phyloP scores from a whole-genome alignment of 37 sponge, comb jelly and placozoan species.

The Sycon ciliatum region DNA sequence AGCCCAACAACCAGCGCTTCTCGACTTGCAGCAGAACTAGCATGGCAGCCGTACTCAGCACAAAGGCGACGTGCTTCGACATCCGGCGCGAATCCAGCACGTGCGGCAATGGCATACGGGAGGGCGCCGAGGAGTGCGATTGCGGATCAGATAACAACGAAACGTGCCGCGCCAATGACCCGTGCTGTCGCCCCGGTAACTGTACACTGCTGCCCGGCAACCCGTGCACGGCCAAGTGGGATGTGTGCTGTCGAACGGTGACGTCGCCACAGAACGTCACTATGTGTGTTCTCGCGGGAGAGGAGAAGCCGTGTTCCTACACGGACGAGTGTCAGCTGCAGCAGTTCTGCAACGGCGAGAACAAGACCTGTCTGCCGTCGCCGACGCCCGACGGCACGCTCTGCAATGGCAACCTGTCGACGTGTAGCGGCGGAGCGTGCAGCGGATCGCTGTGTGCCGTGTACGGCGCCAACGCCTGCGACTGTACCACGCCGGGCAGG shows the following conservation, averaged over 20 bases:
- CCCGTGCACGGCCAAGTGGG: slow-evolving; percentile 31
- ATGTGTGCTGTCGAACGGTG: background rate
- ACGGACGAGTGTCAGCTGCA: background rate
- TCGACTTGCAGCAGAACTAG: slow-evolving; percentile 41
- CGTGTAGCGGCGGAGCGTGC: slow-evolving; percentile 41
- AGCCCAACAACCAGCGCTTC: slow-evolving; percentile 27
- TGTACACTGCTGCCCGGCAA: slow-evolving; percentile 40
- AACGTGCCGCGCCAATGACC: slow-evolving; percentile 25
- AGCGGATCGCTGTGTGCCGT: background rate
- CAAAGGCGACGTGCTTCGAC: slow-evolving; percentile 44
- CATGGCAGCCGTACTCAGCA: slow-evolving; percentile 39
- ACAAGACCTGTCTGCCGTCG: no score
- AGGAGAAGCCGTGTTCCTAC: background rate
- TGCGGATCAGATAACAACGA: slow-evolving; percentile 34
- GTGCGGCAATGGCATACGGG: slow-evolving; percentile 72
- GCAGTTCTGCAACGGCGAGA: background rate
- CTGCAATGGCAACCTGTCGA: slow-evolving; percentile 41
- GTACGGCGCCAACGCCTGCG: background rate
- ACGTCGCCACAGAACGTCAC: background rate
- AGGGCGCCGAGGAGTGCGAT: slow-evolving; percentile 54
- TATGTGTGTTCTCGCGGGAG: background rate
- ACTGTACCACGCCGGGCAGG: background rate
- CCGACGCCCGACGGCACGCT: slow-evolving; percentile 16
- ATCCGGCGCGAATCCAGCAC: no score
- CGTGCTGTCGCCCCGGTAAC: slow-evolving; percentile 47